These are phyloP conservation scores for Rhorus exstirpatorius DNA, from an alignment of 2,888 invertebrate genomes.

Conservation along the genomic window DNA sequence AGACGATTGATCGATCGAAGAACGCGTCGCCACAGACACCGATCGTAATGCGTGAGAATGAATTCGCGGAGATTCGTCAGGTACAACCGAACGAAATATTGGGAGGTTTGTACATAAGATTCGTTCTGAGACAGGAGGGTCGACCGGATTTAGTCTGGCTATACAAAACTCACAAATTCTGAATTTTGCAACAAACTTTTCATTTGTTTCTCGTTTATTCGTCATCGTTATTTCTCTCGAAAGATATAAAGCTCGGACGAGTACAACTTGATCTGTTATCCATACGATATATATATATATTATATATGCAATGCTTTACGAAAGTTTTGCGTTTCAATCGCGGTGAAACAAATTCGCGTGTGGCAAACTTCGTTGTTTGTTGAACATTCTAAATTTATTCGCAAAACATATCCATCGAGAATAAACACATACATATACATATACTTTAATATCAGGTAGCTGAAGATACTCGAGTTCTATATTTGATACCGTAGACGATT, in stretches of 20 bases:
- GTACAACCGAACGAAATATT: conserved; percentile 71
- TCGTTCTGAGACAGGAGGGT: conserved; percentile 83
- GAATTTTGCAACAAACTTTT: conserved; percentile 66
- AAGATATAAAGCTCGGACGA: conserved; percentile 16
- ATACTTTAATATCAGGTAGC: conserved; percentile 67
- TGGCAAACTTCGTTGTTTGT: conserved; percentile 15
- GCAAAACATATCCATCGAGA: conserved; percentile 71
- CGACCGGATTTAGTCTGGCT: conserved; percentile 83
- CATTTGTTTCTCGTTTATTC: neutral
- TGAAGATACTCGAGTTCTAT: conserved; percentile 74
- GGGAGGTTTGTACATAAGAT: conserved; percentile 81
- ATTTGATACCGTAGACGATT: conserved; percentile 79
- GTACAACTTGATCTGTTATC: conserved; percentile 20
- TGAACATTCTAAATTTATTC: conserved; percentile 66
- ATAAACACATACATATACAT: conserved; percentile 59
- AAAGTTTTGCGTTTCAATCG: neutral
- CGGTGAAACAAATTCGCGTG: neutral
- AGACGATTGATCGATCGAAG: conserved; percentile 13
- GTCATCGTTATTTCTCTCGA: neutral
- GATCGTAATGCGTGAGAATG: conserved; percentile 61
- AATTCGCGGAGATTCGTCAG: conserved; percentile 57
- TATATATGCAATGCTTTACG: neutral
- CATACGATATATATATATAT: neutral
- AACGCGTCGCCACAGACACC: conserved; percentile 44
- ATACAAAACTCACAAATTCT: conserved; percentile 85